Conservation (phyloP, 2,113 vertebrate genomes). For the Pluvialis apricaria region DNA sequence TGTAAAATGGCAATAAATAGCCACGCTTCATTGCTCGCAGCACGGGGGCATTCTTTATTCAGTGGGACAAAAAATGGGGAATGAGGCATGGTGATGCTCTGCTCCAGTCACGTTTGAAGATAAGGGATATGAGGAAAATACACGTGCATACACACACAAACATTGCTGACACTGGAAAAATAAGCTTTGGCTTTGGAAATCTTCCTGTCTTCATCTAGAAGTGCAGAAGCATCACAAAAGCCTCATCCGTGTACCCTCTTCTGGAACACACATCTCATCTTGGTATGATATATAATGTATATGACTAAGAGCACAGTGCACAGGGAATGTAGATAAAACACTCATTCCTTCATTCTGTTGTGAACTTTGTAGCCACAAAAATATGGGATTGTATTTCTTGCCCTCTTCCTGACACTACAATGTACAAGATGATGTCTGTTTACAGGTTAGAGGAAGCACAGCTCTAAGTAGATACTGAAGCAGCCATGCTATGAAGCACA, state of each 20-base stretch:
- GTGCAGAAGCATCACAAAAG: not conserved
- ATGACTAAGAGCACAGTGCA: not conserved
- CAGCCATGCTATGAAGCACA: not conserved
- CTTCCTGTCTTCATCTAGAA: not conserved
- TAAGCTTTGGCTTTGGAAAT: not conserved
- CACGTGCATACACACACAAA: fast-evolving
- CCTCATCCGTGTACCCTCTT: not conserved
- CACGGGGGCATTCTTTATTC: not conserved
- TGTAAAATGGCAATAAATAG: not conserved
- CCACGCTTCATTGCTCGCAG: not conserved
- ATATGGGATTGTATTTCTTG: not conserved
- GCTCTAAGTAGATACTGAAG: not conserved
- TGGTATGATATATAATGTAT: not conserved
- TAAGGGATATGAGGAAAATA: not conserved
- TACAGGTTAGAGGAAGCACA: not conserved
- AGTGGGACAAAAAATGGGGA: not conserved
- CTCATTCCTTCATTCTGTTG: not conserved
- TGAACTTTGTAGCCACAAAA: not conserved
- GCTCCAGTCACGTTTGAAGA: not conserved
- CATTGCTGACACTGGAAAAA: not conserved
- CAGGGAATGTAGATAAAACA: not conserved
- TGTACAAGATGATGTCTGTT: not conserved
- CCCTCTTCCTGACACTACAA: not conserved
- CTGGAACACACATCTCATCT: not conserved
- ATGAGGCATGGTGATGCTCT: not conserved